Percentiles rank a stretch among this genome's conserved stretches.
Conservation (phyloP, 64 coral and sea anemone genomes). For the Pachyseris speciosa region DNA sequence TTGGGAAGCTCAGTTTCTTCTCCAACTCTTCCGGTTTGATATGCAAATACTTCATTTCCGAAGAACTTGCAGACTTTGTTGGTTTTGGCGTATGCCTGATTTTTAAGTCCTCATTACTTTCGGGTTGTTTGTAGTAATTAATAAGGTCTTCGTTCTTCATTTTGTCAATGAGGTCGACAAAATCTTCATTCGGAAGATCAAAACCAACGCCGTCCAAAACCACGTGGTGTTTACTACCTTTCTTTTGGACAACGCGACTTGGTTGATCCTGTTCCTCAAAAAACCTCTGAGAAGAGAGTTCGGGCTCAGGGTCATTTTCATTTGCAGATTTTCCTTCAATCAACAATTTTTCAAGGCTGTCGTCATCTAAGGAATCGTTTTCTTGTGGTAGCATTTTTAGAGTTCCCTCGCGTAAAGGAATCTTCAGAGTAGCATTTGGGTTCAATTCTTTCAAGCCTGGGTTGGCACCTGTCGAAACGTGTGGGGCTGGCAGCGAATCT, state of each 20-base stretch:
- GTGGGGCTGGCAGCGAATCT: neutral
- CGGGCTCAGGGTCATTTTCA: neutral
- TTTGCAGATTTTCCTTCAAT: neutral
- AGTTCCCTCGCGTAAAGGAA: slow-evolving; percentile 30
- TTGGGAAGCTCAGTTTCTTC: slow-evolving; percentile 43
- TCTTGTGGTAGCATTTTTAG: slow-evolving; percentile 27
- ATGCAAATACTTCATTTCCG: neutral
- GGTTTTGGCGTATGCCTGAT: neutral
- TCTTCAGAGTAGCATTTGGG: neutral
- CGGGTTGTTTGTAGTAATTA: slow-evolving; percentile 21
- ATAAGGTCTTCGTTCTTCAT: slow-evolving; percentile 31
- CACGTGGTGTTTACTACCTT: slow-evolving; percentile 51
- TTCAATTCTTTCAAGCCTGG: neutral
- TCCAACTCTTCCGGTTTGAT: slow-evolving; percentile 57
- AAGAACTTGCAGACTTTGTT: neutral
- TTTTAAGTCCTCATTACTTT: neutral
- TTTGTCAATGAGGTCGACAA: slow-evolving; percentile 36
- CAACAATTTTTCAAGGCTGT: slow-evolving; percentile 12
- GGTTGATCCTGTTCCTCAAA: slow-evolving; percentile 34
- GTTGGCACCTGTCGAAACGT: neutral
- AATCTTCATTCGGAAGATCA: slow-evolving; percentile 66
- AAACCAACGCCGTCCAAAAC: slow-evolving; percentile 67
- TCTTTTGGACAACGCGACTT: slow-evolving; percentile 7
- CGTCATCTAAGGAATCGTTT: slow-evolving; percentile 5
- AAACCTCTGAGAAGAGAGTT: slow-evolving; percentile 35